Conservation (phyloP, 2,797 vertebrate species). For the Chiloscyllium punctatum region DNA sequence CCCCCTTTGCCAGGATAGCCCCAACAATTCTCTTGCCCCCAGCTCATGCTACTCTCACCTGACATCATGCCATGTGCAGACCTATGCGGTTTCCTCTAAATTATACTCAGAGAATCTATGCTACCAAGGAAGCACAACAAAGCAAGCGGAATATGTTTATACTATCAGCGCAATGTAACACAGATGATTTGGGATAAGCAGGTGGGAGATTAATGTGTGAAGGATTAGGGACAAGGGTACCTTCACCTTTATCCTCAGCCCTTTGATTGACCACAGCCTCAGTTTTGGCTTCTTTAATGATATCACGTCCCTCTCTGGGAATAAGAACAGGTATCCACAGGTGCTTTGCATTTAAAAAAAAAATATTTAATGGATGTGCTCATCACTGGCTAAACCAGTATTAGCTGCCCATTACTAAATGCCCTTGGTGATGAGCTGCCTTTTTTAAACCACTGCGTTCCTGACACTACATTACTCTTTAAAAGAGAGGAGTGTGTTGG, state of each 20-base stretch:
- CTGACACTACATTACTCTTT: not conserved
- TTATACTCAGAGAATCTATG: not conserved
- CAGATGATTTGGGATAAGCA: not conserved
- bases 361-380: too few relatives aligned
- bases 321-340: not conserved
- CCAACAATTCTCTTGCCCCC: too few relatives aligned
- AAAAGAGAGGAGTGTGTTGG: not conserved
- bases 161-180: not conserved
- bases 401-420: too few relatives aligned
- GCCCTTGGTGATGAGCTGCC: too few relatives aligned
- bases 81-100: not conserved
- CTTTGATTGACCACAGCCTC: not conserved
- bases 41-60: not conserved
- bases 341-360: too few relatives aligned
- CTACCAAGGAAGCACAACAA: not conserved
- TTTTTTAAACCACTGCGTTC: too few relatives aligned
- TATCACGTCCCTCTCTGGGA: not conserved
- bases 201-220: not conserved
- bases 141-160: not conserved
- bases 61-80: not conserved
- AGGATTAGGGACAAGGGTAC: not conserved
- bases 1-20: too few relatives aligned
- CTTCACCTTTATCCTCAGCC: not conserved
- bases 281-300: not conserved
- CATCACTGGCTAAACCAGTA: too few relatives aligned